A percentile compares a stretch with the other conserved stretches of the same genome.
phyloP scores from a whole-genome alignment of 2,888 invertebrate genomes.

The Ctenicera cuprea region DNA sequence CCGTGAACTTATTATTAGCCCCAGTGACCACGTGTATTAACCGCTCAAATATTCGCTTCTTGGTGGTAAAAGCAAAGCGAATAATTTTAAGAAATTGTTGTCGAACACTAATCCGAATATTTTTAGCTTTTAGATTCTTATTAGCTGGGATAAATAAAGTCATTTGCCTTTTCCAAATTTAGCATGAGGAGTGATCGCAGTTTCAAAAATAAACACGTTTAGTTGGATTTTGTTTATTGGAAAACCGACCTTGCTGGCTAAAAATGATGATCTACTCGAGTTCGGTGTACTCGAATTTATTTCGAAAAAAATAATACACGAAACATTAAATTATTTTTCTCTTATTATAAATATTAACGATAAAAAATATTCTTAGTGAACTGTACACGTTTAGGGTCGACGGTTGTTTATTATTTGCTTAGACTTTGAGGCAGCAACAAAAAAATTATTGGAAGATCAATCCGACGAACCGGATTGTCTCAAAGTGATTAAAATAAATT shows the following conservation, averaged over 20 bases:
- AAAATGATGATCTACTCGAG: constrained; percentile 1
- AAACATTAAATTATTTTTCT: neutral
- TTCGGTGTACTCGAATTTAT: constrained; percentile 37
- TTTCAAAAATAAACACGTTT: no score
- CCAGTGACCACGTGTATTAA: neutral
- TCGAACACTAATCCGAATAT: neutral
- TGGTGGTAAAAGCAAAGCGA: neutral
- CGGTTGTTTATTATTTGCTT: no score
- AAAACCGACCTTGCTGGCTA: neutral
- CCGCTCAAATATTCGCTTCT: neutral
- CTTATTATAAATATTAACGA: neutral
- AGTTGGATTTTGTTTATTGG: neutral
- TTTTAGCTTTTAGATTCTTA: neutral
- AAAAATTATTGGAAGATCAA: neutral
- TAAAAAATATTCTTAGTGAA: constrained; percentile 9
- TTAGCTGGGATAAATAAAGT: neutral
- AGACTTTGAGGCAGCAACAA: no score
- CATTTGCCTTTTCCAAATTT: constrained; percentile 10
- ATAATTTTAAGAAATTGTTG: neutral
- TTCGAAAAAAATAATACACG: neutral
- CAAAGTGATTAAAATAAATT: neutral
- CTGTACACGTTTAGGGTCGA: constrained; percentile 24
- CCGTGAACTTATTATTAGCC: neutral
- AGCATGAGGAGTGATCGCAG: neutral
- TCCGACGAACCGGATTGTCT: neutral